Evolutionary conservation across 2,113 vertebrate genomes (phyloP).

Genomic region (Corythoichthys haematopterus): DNA sequence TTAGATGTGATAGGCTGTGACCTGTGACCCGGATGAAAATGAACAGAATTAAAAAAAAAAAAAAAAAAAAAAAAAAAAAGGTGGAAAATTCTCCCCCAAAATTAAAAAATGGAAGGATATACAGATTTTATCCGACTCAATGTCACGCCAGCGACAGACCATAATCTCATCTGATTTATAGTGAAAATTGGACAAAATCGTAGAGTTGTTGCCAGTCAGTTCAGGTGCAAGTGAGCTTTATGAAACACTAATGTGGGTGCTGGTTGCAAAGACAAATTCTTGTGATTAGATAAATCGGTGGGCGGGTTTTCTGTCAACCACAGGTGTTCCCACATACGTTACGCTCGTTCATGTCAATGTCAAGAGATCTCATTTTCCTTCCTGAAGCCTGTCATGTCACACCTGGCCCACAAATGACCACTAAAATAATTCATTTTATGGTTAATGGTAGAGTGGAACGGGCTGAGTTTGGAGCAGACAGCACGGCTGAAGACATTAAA

Average conservation of each 20-base stretch:
- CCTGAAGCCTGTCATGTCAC: slow-evolving; percentile 4
- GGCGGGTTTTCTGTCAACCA: slow-evolving; percentile 41
- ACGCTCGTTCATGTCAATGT: slow-evolving; percentile 1
- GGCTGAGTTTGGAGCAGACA: slow-evolving; percentile 49
- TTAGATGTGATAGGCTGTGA: not conserved
- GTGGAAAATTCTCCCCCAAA: too few species aligned
- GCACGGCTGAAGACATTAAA: slow-evolving; percentile 57
- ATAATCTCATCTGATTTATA: not conserved
- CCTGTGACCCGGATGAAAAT: not conserved
- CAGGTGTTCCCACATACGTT: slow-evolving; percentile 28
- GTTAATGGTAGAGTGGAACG: slow-evolving; percentile 52
- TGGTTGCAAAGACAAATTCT: not conserved
- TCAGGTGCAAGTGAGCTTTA: not conserved
- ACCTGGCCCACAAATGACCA: slow-evolving; percentile 30
- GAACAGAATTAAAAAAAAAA: not conserved
- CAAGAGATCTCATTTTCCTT: slow-evolving; percentile 14
- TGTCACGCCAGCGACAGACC: not conserved
- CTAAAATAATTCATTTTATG: slow-evolving; percentile 57
- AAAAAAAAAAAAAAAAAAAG: too few species aligned
- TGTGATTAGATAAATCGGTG: not conserved
- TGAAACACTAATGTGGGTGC: not conserved
- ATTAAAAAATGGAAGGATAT: too few species aligned
- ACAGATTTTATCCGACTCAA: not conserved
- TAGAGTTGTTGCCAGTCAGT: not conserved
- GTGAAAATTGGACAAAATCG: not conserved